phyloP scores from a whole-genome alignment of 2,888 invertebrate species.

The Caenorhabditis angaria region DNA sequence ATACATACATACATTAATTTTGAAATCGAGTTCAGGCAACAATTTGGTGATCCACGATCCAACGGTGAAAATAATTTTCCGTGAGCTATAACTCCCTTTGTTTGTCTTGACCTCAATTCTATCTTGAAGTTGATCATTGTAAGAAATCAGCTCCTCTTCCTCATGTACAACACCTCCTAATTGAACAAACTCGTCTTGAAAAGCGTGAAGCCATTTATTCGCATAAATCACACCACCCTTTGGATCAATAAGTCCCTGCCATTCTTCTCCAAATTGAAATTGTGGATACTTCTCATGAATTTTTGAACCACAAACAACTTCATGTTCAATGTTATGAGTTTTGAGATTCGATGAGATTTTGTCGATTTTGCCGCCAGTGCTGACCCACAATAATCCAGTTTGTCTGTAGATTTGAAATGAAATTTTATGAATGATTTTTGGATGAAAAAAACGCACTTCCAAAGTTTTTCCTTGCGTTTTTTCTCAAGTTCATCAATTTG shows the following conservation, averaged over 20 bases:
- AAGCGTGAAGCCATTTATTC: conserved; percentile 56
- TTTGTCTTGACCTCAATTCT: conserved; percentile 22
- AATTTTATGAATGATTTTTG: too few species aligned
- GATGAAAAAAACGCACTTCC: conserved; percentile 58
- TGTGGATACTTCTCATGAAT: conserved; percentile 44
- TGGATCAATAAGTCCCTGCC: conserved; percentile 53
- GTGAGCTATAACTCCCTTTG: conserved; percentile 41
- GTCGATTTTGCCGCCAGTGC: conserved; percentile 25
- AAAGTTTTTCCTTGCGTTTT: conserved; percentile 43
- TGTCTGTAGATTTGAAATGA: conserved; percentile 35
- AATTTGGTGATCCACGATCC: conserved; percentile 66
- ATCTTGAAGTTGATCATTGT: conserved; percentile 14
- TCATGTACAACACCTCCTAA: conserved; percentile 43
- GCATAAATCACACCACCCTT: conserved; percentile 59
- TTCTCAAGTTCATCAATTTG: conserved; percentile 55
- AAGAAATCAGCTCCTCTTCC: conserved; percentile 27
- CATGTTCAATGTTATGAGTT: conserved; percentile 40
- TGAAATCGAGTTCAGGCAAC: conserved; percentile 48
- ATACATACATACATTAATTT: conserved; percentile 39
- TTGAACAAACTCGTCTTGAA: conserved; percentile 49
- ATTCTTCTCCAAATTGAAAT: conserved; percentile 44
- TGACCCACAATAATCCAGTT: conserved; percentile 53
- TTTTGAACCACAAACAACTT: conserved; percentile 41
- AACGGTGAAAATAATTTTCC: conserved; percentile 61
- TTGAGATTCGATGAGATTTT: conserved; percentile 43